Evolutionary conservation across 2,113 vertebrate species (phyloP), one percentile per base, ranked within the genome.

Genomic region (Daphoenositta chrysoptera): DNA sequence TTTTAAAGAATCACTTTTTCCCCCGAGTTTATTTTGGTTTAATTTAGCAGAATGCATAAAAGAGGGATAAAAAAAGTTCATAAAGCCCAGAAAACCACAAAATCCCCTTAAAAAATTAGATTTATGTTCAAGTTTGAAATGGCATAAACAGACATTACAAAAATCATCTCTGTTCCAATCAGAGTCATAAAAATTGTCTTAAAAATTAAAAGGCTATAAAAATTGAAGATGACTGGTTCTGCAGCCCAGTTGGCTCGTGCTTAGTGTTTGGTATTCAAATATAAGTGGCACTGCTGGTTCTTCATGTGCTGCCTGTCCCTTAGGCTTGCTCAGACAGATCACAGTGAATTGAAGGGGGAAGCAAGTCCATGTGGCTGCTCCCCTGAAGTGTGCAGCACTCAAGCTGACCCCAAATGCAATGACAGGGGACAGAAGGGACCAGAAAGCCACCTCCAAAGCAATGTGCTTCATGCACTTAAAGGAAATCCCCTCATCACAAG

Each of bases 51-150:
- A 95, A 92, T 87, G 83, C 93, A 93, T 85, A 83, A 96, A 94
- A 95, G 73, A 45, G 63, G 73, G 79, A 95, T 86, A 47, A 71
- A 88, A 91, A 65, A 87, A 95, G 45, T 10, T 56, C 89, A 90
- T 68, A 89, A 93, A 87, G 58, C 85, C 77, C 92, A 96, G 83
- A 89, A 96, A 97, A 93, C 95, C 94, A 97, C 95, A 97, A 91
- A 92, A 94, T 91, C 81, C 89, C 76, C 89, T 96, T 96, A 91
- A 94, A 96, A 95, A 94, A 91, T 50, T 22, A 95, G 84, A 96
- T 93, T 96, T 89, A 93, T 71, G 72, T 80, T 96, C 81, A 83
- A 93, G 73, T 87, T 94, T 81, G 81, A 90, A 95, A 95, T 47
- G 61, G 81, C 57, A 91, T 89, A 95, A 95, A 91, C 84, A 89